Evolutionary conservation across 2,888 invertebrate species (phyloP), one percentile per base, ranked within the genome.

Genomic region (Unio pictorum): DNA sequence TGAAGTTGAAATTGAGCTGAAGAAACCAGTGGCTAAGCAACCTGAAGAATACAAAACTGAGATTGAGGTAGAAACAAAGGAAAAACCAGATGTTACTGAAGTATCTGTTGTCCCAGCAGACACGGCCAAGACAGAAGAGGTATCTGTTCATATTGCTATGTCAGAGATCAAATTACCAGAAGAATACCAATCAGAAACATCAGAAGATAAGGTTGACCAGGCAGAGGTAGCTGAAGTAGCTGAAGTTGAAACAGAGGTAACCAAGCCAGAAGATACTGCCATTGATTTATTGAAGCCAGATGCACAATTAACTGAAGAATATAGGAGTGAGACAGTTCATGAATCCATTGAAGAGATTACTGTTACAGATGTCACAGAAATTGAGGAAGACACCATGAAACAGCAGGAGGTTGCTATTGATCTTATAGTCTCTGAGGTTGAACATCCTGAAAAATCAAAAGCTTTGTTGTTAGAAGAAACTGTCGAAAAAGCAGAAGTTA

Each of bases 151-250:
- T 11, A 23, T 64, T 60, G 68, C 61, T 3, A 69, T 73, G 66
- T 66, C 75, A 54, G 73, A 70, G 54, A 55, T 55, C 20, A 64
- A 75, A 54, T 28, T 59, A n/a, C 70, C 75, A 18, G 66, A 64
- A 28, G 61, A 71, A 64, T 69, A 57, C 23, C 66, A 68, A 62
- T 58, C 55, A 26, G 56, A 64, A 20, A 23, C 28, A 18, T 23
- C n/a, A 55, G 66, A 62, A 28, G 82, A 82, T 68, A 75, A 78
- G 3, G 78, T 72, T 64, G 74, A 66, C 18, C 30, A 68, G 55
- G 34, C 58, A 26, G 66, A 69, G 55, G 28, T 71, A 54, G 69
- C 72, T 57, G 78, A 74, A 67, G 64, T 55, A 34, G 59, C 34
- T 55, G 71, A 70, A 63, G 71, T 74, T 62, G 62, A 67, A 55